Percentiles rank a stretch among this genome's conserved stretches.
These are phyloP conservation scores for Sebastes ruberrimus DNA, from an alignment of 2,797 vertebrate species.

Conservation along the genomic window DNA sequence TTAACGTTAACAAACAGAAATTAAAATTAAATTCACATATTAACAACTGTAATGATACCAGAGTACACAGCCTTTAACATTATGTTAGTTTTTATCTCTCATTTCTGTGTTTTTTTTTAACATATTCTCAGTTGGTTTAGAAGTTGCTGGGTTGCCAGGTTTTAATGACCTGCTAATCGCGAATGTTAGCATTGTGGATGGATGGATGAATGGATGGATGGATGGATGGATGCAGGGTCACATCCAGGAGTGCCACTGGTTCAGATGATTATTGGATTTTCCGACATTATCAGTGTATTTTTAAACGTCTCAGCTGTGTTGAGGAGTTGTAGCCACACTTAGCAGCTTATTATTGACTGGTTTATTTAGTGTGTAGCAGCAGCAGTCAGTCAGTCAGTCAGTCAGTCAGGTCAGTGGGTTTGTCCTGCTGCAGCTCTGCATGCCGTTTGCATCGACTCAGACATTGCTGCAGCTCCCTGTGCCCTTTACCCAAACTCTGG, in stretches of 20 bases:
- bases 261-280: not conserved
- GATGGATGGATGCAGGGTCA: not conserved
- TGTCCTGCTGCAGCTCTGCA: slow-evolving; percentile 48
- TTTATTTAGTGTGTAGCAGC: not conserved
- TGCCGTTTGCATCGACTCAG: slow-evolving; percentile 30
- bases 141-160: slow-evolving; percentile 19
- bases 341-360: slow-evolving; percentile 2
- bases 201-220: not conserved
- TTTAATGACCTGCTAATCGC: not conserved
- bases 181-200: not conserved
- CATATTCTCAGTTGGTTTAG: not conserved
- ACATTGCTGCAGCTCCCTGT: slow-evolving; percentile 31
- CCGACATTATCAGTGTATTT: slow-evolving; percentile 1
- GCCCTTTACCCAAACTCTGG: slow-evolving; percentile 30
- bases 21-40: too few species aligned
- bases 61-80: not conserved
- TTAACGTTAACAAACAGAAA: too few species aligned
- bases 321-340: not conserved
- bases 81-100: not conserved
- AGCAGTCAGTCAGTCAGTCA: slow-evolving; percentile 1
- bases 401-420: not conserved
- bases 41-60: not conserved
- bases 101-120: not conserved
- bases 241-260: not conserved
- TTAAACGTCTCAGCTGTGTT: not conserved